Evolutionary conservation across 2,797 vertebrate species (phyloP).

Genomic region (Poeciliopsis presidionis): DNA sequence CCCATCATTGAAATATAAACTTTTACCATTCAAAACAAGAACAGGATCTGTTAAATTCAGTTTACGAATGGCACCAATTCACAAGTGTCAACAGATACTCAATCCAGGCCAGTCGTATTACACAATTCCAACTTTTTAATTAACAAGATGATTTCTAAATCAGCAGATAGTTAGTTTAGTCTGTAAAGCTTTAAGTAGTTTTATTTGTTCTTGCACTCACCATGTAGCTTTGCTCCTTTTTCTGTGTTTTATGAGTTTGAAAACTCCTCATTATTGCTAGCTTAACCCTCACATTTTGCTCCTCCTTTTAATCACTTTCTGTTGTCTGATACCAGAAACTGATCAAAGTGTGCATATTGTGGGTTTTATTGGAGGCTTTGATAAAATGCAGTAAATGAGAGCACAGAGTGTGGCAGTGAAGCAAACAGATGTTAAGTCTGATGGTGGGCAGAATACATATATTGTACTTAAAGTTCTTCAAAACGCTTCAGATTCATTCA

Average conservation of each 20-base stretch:
- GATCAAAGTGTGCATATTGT: background rate
- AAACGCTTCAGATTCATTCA: background rate
- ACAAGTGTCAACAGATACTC: background rate
- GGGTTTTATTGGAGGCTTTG: background rate
- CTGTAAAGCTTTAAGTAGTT: constrained; percentile 10
- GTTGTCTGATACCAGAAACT: background rate
- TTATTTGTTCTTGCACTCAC: background rate
- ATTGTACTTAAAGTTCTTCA: background rate
- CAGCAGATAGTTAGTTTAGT: background rate
- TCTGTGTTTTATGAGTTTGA: constrained; percentile 4
- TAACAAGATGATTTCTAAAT: background rate
- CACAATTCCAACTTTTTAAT: background rate
- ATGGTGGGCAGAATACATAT: constrained; percentile 2
- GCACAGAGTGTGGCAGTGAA: background rate
- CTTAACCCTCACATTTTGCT: background rate
- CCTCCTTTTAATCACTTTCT: background rate
- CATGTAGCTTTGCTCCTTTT: background rate
- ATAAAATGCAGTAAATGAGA: background rate
- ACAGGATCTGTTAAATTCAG: background rate
- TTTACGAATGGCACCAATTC: background rate
- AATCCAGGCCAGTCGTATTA: no score
- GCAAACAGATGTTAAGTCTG: constrained; percentile 5
- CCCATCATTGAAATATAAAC: background rate
- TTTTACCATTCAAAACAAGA: background rate
- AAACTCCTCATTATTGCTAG: background rate